Evolutionary conservation across 2,888 invertebrate genomes (phyloP).

Genomic region (Trichacis sp.): DNA sequence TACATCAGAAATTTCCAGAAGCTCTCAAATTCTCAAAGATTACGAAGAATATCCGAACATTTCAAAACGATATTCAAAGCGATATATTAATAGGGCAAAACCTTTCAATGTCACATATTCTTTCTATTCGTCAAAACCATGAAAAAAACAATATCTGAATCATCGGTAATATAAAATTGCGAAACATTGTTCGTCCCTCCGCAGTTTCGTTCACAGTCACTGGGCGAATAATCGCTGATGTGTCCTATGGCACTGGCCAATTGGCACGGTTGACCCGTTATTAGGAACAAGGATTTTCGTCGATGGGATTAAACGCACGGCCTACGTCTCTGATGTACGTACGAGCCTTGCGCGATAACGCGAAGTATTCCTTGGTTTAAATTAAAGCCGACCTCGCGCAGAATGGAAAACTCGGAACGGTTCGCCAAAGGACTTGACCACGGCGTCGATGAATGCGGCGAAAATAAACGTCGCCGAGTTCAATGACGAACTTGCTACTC

Average conservation of each 20-base stretch:
- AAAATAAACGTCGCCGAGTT: too few species aligned
- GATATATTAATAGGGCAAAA: too few species aligned
- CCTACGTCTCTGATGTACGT: neutral
- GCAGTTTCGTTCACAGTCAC: neutral
- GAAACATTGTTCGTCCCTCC: neutral
- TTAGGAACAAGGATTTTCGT: slow-evolving; percentile 65
- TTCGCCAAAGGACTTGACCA: too few species aligned
- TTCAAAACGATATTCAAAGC: too few species aligned
- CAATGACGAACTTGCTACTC: too few species aligned
- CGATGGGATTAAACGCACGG: slow-evolving; percentile 18
- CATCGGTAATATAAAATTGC: neutral
- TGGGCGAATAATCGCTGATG: slow-evolving; percentile 6
- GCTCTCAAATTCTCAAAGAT: too few species aligned
- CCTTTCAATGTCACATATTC: too few species aligned
- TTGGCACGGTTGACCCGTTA: slow-evolving; percentile 65
- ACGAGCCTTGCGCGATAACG: slow-evolving; percentile 15
- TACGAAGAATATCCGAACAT: too few species aligned
- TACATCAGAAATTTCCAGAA: too few species aligned
- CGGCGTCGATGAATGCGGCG: too few species aligned
- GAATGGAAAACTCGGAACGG: neutral
- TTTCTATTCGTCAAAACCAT: too few species aligned
- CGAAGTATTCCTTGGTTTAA: slow-evolving; percentile 11
- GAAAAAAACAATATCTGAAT: too few species aligned
- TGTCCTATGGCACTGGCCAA: slow-evolving; percentile 50
- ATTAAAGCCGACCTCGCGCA: slow-evolving; percentile 2